These are phyloP conservation scores for Mohoua ochrocephala DNA, from an alignment of 2,113 vertebrate genomes.

Conservation along the genomic window DNA sequence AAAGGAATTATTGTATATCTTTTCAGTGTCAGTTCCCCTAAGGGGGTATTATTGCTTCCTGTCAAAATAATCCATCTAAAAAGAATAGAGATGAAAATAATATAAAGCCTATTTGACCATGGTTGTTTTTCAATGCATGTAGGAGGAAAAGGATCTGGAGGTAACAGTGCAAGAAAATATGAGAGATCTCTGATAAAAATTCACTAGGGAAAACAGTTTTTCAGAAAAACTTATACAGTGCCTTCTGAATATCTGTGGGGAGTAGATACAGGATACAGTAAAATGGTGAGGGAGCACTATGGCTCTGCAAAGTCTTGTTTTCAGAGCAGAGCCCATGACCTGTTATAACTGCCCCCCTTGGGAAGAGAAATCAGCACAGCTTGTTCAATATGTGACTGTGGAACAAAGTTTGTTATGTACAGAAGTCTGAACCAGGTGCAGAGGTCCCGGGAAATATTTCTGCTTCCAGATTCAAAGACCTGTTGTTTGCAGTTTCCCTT, in stretches of 20 bases:
- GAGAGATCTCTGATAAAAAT: neutral
- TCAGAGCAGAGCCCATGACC: neutral
- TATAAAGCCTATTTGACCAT: neutral
- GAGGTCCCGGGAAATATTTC: neutral
- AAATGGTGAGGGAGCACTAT: neutral
- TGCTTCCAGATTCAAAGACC: neutral
- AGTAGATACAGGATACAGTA: neutral
- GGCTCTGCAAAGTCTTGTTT: neutral
- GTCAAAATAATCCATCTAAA: neutral
- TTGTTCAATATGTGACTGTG: neutral
- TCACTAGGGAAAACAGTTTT: neutral
- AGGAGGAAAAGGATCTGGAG: neutral
- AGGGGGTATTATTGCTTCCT: neutral
- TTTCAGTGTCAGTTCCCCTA: neutral
- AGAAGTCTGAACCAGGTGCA: neutral
- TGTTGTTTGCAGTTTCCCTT: neutral
- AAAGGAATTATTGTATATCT: neutral
- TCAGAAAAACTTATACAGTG: neutral
- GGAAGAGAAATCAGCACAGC: neutral
- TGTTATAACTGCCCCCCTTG: neutral
- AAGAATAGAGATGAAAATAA: neutral
- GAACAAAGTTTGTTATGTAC: neutral
- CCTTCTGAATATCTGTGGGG: neutral
- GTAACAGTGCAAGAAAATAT: neutral
- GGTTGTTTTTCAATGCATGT: neutral